Evolutionary conservation across 2,797 vertebrate genomes (phyloP).

Genomic region (Liasis olivaceus): DNA sequence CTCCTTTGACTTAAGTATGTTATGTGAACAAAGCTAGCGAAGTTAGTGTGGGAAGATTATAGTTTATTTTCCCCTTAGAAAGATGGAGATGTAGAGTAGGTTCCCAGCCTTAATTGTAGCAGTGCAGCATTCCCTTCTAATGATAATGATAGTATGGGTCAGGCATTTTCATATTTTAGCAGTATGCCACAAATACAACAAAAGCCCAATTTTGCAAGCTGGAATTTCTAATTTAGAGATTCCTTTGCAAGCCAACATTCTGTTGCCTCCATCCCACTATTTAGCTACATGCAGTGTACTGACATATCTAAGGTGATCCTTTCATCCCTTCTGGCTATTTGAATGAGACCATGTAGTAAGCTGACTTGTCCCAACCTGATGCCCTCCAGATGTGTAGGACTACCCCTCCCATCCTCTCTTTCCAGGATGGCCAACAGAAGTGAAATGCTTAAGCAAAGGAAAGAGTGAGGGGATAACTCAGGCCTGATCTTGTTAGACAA

Average conservation of each 20-base stretch:
- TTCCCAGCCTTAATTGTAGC: not conserved
- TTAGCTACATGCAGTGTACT: not conserved
- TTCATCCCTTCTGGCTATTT: not conserved
- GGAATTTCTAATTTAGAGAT: not conserved
- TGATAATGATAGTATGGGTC: not conserved
- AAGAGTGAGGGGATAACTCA: conserved; percentile 2
- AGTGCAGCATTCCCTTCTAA: not conserved
- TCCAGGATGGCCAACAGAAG: not conserved
- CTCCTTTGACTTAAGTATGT: not conserved
- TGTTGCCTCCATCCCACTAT: not conserved
- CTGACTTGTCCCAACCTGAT: not conserved
- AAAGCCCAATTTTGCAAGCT: not conserved
- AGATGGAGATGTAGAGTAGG: too few species aligned
- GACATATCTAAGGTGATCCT: not conserved
- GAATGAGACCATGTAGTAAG: not conserved
- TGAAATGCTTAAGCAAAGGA: not conserved
- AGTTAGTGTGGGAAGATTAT: too few species aligned
- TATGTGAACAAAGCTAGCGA: too few species aligned
- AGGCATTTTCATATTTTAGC: not conserved
- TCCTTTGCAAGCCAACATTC: not conserved
- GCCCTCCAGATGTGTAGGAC: not conserved
- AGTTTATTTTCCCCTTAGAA: too few species aligned
- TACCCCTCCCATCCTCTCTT: not conserved
- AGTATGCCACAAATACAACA: not conserved
- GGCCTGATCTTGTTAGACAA: not conserved